Evolutionary conservation across 2,888 invertebrate species (phyloP), one percentile per base, ranked within the genome.

Genomic region (Icerya purchasi): DNA sequence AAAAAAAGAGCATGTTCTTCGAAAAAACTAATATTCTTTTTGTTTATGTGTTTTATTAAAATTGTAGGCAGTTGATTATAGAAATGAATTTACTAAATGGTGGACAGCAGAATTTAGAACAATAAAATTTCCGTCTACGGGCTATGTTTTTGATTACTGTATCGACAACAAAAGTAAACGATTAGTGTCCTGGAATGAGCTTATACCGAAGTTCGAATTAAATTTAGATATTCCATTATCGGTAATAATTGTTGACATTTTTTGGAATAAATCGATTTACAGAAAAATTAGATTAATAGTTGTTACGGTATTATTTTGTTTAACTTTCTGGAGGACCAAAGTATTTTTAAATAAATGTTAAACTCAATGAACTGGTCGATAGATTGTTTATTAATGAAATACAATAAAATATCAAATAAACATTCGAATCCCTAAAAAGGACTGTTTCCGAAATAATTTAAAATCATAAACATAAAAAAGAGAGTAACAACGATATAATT

Each of bases 11-110:
- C n/a, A 22, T 22, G 8, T 54, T 54, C 22, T 5, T 54, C 22
- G 22, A 54, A 20, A 53, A 20, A 18, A 53, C 19, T 8, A 54
- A 23, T 23, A 21, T 25, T 14, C 1, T n/a, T 50, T 5, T 14
- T 22, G 23, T 22, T 14, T 20, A n/a, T n/a, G 53, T 22, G 3
- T 3, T 22, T 22, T 22, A n/a, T n/a, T n/a, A n/a, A n/a, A n/a
- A n/a, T 64, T 63, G 5, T 84, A 91, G 75, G 74, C 90, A 52
- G 78, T 86, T 2, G 93, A 94, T 70, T 89, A 92, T 83, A 79
- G 93, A 53, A 84, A 84, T 65, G 94, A 94, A 69, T 94, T 94
- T 71, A 88, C 86, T 69, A 93, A 91, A 71, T 94, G 93, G 93
- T 96, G 91, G 78, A 76, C 79, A 21, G 86, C 83, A 64, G 94